Evolutionary conservation across 2,797 vertebrate species (phyloP).

Genomic region (Podarcis siculus): DNA sequence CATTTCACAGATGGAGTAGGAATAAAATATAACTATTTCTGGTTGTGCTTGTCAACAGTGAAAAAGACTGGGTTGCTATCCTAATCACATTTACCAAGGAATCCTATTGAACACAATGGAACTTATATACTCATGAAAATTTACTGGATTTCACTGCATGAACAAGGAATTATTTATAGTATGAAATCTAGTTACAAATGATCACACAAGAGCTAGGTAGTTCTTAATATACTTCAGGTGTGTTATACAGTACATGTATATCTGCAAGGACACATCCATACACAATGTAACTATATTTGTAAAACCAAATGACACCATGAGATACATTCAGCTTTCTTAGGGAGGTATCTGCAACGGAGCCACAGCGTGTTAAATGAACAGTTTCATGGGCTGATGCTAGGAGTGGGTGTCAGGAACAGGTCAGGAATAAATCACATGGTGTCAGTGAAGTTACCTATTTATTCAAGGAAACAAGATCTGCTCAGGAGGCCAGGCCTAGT

Average conservation of each 20-base stretch:
- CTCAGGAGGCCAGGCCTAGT: too few relatives aligned
- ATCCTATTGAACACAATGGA: background rate
- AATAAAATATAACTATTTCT: background rate
- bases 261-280: background rate
- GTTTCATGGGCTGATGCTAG: too few relatives aligned
- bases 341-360: background rate
- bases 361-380: background rate
- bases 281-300: background rate
- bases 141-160: background rate
- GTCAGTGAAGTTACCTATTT: too few relatives aligned
- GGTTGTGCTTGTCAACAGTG: background rate
- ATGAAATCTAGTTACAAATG: background rate
- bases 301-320: background rate
- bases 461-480: too few relatives aligned
- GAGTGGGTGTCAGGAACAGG: too few relatives aligned
- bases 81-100: background rate
- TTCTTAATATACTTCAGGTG: background rate
- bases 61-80: background rate
- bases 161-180: rapidly evolving
- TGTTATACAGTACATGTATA: background rate
- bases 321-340: background rate
- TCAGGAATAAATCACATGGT: too few relatives aligned
- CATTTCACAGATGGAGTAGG: background rate
- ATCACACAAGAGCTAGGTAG: background rate
- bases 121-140: background rate